Percentiles rank a stretch among this genome's conserved stretches.
Evolutionary conservation across 64 coral and sea anemone genomes (phyloP).

Genomic region (Actinia tenebrosa): DNA sequence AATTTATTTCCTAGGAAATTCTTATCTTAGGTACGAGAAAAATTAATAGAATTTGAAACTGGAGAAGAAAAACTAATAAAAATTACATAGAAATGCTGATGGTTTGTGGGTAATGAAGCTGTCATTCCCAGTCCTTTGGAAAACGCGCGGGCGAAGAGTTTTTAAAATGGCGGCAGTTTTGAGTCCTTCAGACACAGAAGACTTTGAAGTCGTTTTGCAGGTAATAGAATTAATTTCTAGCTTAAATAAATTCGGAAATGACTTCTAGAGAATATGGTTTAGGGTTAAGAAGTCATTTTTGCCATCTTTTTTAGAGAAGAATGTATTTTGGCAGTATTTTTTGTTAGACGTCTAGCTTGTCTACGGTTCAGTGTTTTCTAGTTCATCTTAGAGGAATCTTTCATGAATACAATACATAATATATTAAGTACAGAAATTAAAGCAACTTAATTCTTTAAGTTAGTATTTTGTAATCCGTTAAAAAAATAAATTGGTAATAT

Average conservation of each 20-base stretch:
- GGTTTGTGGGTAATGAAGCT: neutral
- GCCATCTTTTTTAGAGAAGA: neutral
- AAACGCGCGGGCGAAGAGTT: neutral
- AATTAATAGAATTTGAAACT: neutral
- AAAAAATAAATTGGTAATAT: neutral
- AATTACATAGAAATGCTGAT: neutral
- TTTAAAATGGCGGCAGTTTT: conserved; percentile 87
- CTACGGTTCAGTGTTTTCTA: neutral
- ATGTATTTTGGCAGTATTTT: neutral
- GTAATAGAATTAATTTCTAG: neutral
- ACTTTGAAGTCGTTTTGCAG: conserved; percentile 49
- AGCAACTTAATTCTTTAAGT: neutral
- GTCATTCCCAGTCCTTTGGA: neutral
- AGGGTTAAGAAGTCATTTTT: neutral
- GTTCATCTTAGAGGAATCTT: neutral
- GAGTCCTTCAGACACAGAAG: conserved; percentile 49
- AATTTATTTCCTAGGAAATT: neutral
- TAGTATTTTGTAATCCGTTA: neutral
- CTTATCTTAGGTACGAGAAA: neutral
- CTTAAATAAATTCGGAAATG: neutral
- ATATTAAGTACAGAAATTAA: neutral
- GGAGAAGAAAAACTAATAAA: neutral
- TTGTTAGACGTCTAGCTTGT: neutral
- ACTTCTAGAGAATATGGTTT: neutral
- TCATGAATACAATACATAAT: neutral